Percentiles rank a stretch among this genome's conserved stretches.
Conservation (phyloP, 2,888 invertebrate species). For the Hylaea fasciaria region DNA sequence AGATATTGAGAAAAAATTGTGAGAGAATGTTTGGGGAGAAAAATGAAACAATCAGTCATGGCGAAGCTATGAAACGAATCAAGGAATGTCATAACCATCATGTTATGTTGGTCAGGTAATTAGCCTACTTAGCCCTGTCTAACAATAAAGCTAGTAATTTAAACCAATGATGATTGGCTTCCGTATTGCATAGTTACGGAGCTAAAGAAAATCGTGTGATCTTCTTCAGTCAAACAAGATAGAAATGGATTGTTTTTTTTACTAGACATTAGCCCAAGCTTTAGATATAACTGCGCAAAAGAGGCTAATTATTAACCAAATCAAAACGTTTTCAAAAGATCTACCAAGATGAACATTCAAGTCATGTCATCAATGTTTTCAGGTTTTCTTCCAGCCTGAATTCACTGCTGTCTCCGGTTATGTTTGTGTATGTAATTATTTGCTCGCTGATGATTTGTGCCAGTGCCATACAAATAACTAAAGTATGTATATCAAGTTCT, state of each 20-base stretch:
- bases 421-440: slow-evolving; percentile 77
- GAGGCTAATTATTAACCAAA: too few species aligned
- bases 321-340: neutral
- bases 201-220: too few species aligned
- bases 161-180: too few species aligned
- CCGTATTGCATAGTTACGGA: too few species aligned
- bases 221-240: too few species aligned
- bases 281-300: neutral
- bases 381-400: slow-evolving; percentile 69
- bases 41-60: slow-evolving; percentile 42
- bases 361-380: slow-evolving; percentile 46
- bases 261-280: too few species aligned
- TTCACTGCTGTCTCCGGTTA: slow-evolving; percentile 71
- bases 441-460: slow-evolving; percentile 80
- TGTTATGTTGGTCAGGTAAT: slow-evolving; percentile 63
- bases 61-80: slow-evolving; percentile 56
- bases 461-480: slow-evolving; percentile 71
- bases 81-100: slow-evolving; percentile 67
- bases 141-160: slow-evolving; percentile 6
- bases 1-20: slow-evolving; percentile 64
- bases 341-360: neutral
- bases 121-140: too few species aligned
- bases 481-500: slow-evolving; percentile 52
- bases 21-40: slow-evolving; percentile 58
- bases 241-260: too few species aligned